Evolutionary conservation across 2,797 vertebrate genomes (phyloP).

Genomic region (Ficedula albicollis): DNA sequence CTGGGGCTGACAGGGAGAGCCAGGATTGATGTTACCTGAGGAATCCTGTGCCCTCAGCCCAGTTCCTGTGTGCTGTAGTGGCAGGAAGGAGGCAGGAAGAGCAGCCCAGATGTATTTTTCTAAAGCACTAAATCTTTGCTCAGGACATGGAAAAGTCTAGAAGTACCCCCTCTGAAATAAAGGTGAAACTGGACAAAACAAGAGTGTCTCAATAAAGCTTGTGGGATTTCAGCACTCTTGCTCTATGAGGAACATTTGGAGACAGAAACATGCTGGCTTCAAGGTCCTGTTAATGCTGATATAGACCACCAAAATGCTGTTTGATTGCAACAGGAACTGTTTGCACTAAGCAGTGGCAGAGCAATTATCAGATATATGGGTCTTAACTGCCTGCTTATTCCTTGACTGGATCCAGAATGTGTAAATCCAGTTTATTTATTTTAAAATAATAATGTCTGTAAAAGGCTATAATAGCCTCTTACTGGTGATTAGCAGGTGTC

Average conservation of each 20-base stretch:
- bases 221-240: neutral
- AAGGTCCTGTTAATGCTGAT: neutral
- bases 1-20: neutral
- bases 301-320: neutral
- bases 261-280: neutral
- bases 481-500: neutral
- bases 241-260: neutral
- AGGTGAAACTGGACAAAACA: neutral
- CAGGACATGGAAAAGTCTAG: neutral
- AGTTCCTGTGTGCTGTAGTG: neutral
- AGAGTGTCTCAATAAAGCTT: neutral
- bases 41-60: neutral
- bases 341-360: neutral
- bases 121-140: neutral
- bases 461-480: neutral
- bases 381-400: neutral
- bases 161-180: neutral
- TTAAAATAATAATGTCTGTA: neutral
- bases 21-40: neutral
- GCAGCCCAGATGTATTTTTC: neutral
- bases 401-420: neutral
- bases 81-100: neutral
- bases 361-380: neutral
- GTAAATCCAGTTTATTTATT: neutral
- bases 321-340: neutral